Conservation (phyloP, 2,113 vertebrate species). For the Tiliqua scincoides region DNA sequence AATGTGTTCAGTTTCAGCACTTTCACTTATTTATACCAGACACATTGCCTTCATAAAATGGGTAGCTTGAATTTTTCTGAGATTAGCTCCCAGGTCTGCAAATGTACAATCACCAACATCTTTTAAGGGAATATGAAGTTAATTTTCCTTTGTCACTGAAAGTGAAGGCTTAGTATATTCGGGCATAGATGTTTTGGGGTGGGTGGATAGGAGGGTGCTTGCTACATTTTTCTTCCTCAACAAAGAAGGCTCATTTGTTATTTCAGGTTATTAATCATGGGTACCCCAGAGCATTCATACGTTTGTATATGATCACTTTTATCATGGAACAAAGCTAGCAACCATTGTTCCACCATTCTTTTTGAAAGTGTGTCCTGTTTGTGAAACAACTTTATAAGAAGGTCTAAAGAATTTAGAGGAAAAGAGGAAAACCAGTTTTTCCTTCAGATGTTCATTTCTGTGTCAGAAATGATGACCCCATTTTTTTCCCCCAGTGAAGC, state of each 20-base stretch:
- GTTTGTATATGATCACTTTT: conserved; percentile 5
- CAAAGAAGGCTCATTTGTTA: conserved; percentile 29
- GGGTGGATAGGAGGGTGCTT: not conserved
- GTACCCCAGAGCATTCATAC: conserved; percentile 30
- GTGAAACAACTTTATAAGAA: conserved; percentile 24
- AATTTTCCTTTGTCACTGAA: conserved; percentile 30
- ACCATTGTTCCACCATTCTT: not conserved
- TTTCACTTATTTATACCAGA: conserved; percentile 8
- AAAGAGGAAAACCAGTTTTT: not conserved
- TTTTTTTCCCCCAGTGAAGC: not conserved
- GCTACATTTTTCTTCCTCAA: conserved; percentile 25
- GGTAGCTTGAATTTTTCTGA: not conserved
- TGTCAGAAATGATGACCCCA: not conserved
- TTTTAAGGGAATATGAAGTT: conserved; percentile 14
- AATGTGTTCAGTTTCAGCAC: not conserved
- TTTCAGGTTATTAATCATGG: conserved; percentile 43
- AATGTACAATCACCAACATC: conserved; percentile 12
- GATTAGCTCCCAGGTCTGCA: conserved; percentile 4
- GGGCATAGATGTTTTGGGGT: not conserved
- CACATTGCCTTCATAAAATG: conserved; percentile 19
- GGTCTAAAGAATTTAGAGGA: not conserved
- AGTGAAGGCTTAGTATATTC: not conserved
- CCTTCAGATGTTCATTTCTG: conserved; percentile 1
- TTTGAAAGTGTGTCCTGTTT: not conserved
- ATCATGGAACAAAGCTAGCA: not conserved